Evolutionary conservation across 2,113 vertebrate genomes (phyloP).

Genomic region (Calidris pugnax): DNA sequence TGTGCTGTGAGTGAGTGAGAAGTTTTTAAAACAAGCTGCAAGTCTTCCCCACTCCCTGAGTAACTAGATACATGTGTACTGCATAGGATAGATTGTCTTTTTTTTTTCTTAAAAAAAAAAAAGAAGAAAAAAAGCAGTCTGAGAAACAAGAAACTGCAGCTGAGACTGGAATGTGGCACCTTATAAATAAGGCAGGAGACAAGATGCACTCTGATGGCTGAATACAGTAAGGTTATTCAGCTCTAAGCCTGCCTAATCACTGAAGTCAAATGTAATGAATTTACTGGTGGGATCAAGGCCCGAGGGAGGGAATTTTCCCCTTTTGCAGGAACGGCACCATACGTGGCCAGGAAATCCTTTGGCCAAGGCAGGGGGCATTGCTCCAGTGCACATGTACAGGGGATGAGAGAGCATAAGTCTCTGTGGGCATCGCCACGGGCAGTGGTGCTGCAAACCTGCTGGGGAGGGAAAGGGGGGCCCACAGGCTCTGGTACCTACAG

Average conservation of each 20-base stretch:
- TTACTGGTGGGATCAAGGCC: slow-evolving; percentile 39
- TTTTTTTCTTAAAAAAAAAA: background rate
- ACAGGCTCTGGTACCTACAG: background rate
- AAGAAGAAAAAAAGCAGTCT: background rate
- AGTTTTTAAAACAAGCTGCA: background rate
- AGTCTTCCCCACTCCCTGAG: background rate
- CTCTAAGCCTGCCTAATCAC: slow-evolving; percentile 36
- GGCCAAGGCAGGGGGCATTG: background rate
- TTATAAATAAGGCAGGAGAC: slow-evolving; percentile 56
- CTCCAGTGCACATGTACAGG: background rate
- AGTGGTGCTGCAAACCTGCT: accelerated
- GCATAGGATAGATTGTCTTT: background rate
- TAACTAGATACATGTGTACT: background rate
- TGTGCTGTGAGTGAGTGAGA: background rate
- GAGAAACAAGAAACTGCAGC: slow-evolving; percentile 41
- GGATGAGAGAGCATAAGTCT: background rate
- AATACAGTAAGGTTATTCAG: slow-evolving; percentile 60
- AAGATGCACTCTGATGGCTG: slow-evolving; percentile 62
- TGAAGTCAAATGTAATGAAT: slow-evolving; percentile 42
- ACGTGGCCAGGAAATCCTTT: slow-evolving; percentile 12
- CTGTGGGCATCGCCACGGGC: background rate
- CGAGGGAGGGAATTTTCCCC: background rate
- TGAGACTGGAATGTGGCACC: slow-evolving; percentile 60
- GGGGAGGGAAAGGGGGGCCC: background rate
- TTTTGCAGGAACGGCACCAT: background rate